Base-by-base conservation (phyloP, 37 sponge, comb jelly and placozoan genomes). In the Amphimedon queenslandica region DNA sequence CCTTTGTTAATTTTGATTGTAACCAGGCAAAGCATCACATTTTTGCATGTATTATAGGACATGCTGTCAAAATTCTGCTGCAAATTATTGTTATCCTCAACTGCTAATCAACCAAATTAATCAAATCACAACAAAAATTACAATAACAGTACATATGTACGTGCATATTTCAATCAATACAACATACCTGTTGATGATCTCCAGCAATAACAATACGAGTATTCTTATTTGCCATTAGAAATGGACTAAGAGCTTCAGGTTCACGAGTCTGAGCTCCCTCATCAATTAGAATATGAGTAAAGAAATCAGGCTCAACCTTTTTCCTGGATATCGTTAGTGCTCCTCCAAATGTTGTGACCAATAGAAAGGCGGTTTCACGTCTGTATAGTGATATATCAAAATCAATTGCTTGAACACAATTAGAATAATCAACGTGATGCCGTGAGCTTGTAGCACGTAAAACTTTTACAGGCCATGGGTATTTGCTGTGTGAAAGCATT, bases 201-300 rank as follows among this genome's bases (percentile, higher is more conserved):
- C 82, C 82, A 56, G 66, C 82, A 57, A 81, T 73, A 5, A 81
- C 42, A 24, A 81, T 30, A 6, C 30, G 18, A 27, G 82, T 81
- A 3, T 43, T 2, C 28, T 13, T 20, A 1, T 66, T 31, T 25
- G 69, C 82, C 20, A 74, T 4, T 20, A 42, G 32, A 23, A 81
- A 32, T 37, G 82, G 64, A 27, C 42, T 74, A 29, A 81, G 37
- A 24, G 72, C 30, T 36, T 87, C 88, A 24, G 88, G 82, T 64
- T 87, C 88, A 24, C 73, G 55, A 20, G 74, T 39, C 60, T 81
- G 88, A 37, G 88, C 88, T 24, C 77, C 88, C 47, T 87, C 88
- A 72, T 87, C 88, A 37, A 87, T 56, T 27, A 87, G 53, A 37
- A 87, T 80, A 66, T 87, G 88, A 32, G 88, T 70, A 60, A 87